Base-by-base conservation (phyloP, 2,797 vertebrate species). In the Tokudaia tokunoshimensis region DNA sequence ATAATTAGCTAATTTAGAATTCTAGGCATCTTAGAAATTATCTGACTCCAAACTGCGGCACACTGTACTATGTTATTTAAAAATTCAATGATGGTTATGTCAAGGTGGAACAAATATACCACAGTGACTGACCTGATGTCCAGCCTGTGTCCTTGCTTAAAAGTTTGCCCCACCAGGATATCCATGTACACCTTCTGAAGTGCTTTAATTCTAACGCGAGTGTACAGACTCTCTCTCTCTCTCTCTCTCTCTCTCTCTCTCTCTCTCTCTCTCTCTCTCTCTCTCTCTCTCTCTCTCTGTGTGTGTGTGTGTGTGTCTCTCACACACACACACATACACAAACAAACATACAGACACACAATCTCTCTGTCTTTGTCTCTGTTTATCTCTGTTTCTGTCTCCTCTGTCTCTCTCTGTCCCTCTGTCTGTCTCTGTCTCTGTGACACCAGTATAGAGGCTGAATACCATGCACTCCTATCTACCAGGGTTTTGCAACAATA, bases 11-110 rank as follows among this genome's bases (percentile, higher is more conserved):
- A 70, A 67, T 70, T 88, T 79, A 84, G 13, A 92, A 41, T 79
- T 13, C 22, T 85, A 72, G 59, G n/a, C 44, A 59, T 74, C n/a
- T 92, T 82, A 86, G 86, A 89, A 91, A 83, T 70, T 34, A 80
- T 79, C 41, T 83, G 31, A 8, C 37, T 9, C 5, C 83, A 88
- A 83, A 29, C 79, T 74, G 15, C 93, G 52, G 34, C 19, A 61
- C 7, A 75, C 34, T 85, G 10, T 67, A 41, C n/a, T 61, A 61
- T 47, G 44, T 57, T 85, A 24, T 70, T 59, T 72, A 22, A 88
- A 90, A 90, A 93, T 75, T 20, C 19, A 61, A 26, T 4, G 29
- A 14, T 37, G 41, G 37, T 31, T 75, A 76, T 61, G 19, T 67
- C 65, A 20, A 37, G 4, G 4, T 14, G 11, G 9, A 67, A 44